These are phyloP conservation scores for Pachymerium ferrugineum DNA, from an alignment of 2,888 invertebrate genomes.

Conservation along the genomic window DNA sequence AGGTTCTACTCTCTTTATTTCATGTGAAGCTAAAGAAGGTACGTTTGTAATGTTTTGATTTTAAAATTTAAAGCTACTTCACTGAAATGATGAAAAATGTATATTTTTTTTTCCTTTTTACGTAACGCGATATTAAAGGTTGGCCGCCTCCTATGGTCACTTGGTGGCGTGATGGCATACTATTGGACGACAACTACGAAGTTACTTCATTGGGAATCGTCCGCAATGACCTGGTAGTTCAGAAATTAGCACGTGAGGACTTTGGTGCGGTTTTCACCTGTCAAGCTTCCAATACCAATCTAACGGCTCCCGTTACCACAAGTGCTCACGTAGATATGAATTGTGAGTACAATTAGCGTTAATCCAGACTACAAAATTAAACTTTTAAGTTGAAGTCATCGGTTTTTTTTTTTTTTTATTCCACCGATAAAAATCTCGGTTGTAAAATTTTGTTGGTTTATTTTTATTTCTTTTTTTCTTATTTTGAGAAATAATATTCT, in stretches of 20 bases:
- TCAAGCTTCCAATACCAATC: constrained; percentile 36
- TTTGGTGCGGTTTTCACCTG: constrained; percentile 35
- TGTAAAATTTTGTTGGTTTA: neutral
- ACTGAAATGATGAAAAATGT: neutral
- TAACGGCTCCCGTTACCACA: constrained; percentile 34
- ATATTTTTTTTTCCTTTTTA: constrained; percentile 38
- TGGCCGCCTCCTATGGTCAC: constrained; percentile 72
- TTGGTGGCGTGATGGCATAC: constrained; percentile 72
- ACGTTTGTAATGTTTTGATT: constrained; percentile 44
- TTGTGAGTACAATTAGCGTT: constrained; percentile 32
- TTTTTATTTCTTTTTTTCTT: neutral
- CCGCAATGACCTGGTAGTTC: constrained; percentile 36
- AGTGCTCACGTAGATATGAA: constrained; percentile 36
- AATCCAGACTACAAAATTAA: neutral
- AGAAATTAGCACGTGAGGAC: constrained; percentile 34
- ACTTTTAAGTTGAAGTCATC: neutral
- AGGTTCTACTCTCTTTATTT: constrained; percentile 71
- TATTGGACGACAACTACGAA: constrained; percentile 74
- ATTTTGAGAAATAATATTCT: neutral
- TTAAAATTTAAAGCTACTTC: neutral
- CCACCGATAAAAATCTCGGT: neutral
- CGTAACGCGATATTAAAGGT: constrained; percentile 53
- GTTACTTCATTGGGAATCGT: constrained; percentile 37
- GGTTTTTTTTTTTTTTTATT: neutral
- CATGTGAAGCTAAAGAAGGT: constrained; percentile 81